phyloP scores from a whole-genome alignment of 2,888 invertebrate species.

The Cremastinae sp. region DNA sequence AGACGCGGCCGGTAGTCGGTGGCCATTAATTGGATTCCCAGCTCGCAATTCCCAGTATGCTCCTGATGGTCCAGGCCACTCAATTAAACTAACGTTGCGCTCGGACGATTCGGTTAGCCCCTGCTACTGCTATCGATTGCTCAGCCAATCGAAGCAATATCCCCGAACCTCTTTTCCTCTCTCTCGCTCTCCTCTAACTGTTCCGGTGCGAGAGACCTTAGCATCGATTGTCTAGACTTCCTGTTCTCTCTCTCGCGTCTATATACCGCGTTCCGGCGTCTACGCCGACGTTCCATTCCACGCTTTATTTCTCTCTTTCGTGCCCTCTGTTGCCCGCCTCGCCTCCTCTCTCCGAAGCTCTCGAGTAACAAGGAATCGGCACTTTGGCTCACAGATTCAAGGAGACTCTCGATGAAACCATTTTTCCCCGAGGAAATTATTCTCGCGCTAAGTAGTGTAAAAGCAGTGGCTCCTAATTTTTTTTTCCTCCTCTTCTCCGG shows the following conservation, averaged over 20 bases:
- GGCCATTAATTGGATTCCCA: conserved; percentile 73
- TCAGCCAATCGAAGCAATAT: conserved; percentile 56
- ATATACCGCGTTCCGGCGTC: conserved; percentile 13
- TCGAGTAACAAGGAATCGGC: too few relatives aligned
- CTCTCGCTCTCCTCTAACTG: conserved; percentile 31
- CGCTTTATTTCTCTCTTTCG: background rate
- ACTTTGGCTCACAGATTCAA: too few relatives aligned
- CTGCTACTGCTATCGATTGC: conserved; percentile 54
- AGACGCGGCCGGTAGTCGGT: conserved; percentile 47
- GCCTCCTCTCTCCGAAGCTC: too few relatives aligned
- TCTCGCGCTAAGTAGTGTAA: too few relatives aligned
- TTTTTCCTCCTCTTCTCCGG: too few relatives aligned
- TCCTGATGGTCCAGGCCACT: conserved; percentile 65
- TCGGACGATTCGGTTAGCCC: conserved; percentile 55
- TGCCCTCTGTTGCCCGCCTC: background rate
- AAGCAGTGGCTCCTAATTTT: too few relatives aligned
- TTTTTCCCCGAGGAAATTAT: too few relatives aligned
- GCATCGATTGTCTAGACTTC: conserved; percentile 53
- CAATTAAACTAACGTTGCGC: conserved; percentile 69
- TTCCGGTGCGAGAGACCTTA: conserved; percentile 43
- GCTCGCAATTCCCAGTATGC: conserved; percentile 69
- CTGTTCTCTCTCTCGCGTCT: conserved; percentile 24
- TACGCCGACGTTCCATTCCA: conserved; percentile 3
- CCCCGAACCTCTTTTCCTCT: conserved; percentile 24
- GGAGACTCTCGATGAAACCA: too few relatives aligned